Conservation (phyloP, 1,140 invertebrate genomes). For the Campoletis sonorensis region DNA sequence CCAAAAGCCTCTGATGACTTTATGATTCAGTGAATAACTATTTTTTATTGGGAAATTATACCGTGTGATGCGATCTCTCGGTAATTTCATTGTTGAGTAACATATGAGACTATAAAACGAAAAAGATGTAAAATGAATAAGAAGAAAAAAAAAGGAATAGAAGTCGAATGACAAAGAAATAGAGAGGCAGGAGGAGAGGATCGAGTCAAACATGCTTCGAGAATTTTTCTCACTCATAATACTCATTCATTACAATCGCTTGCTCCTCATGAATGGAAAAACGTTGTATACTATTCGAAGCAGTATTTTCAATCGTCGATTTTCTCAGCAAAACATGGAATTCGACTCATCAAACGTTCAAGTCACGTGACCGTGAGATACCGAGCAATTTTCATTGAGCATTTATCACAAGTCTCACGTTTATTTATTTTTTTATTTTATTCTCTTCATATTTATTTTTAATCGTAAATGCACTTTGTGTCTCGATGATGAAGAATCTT, state of each 20-base stretch:
- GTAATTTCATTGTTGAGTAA: conserved; percentile 1
- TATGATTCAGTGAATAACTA: neutral
- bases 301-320: neutral
- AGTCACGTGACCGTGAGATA: conserved; percentile 30
- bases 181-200: neutral
- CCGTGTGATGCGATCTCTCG: neutral
- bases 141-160: neutral
- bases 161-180: neutral
- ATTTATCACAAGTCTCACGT: conserved; percentile 20
- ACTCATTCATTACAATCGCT: conserved; percentile 16
- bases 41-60: neutral
- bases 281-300: neutral
- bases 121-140: neutral
- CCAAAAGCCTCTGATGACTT: neutral
- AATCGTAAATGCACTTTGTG: conserved; percentile 1
- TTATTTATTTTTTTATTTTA: conserved; percentile 12
- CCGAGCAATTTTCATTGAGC: conserved; percentile 22
- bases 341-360: conserved; percentile 6
- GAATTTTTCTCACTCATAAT: neutral
- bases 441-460: neutral
- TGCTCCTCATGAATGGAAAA: conserved; percentile 25
- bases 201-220: neutral
- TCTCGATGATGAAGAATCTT: conserved; percentile 28
- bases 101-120: neutral
- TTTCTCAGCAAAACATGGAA: neutral